phyloP scores from a whole-genome alignment of 2,888 invertebrate species.

The Eustalomyia histrio region DNA sequence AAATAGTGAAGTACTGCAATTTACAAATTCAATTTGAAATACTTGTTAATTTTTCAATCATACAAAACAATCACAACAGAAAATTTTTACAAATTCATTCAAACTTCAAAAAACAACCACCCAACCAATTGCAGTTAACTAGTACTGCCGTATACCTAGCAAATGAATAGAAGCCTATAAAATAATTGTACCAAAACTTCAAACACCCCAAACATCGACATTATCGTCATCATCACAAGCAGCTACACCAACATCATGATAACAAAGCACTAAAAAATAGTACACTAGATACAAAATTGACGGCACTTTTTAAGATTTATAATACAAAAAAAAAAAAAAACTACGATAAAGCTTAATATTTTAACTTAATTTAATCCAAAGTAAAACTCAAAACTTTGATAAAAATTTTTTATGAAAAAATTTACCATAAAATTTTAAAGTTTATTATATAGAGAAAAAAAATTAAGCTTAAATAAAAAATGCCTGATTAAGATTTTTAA shows the following conservation, averaged over 20 bases:
- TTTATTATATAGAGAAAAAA: no score
- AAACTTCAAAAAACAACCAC: background rate
- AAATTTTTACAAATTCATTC: background rate
- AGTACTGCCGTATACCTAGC: no score
- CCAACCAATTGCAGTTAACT: background rate
- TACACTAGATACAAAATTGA: background rate
- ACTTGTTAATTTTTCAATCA: slow-evolving; percentile 56
- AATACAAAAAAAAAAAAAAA: no score
- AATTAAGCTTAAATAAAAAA: no score
- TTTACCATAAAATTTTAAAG: no score
- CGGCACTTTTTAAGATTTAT: background rate
- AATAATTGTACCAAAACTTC: background rate
- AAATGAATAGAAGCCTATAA: background rate
- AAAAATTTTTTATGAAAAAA: no score
- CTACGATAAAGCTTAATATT: no score
- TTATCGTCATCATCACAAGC: background rate
- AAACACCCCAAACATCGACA: background rate
- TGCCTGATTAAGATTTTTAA: no score
- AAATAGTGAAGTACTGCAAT: slow-evolving; percentile 47
- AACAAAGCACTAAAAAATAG: background rate
- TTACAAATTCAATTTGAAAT: slow-evolving; percentile 57
- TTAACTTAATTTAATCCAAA: no score
- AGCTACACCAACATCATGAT: slow-evolving; percentile 2
- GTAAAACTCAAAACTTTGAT: no score
- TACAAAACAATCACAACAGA: slow-evolving; percentile 40